Evolutionary conservation across 2,888 invertebrate species (phyloP), one percentile per base, ranked within the genome.

Genomic region (Nesidiocoris tenuis): DNA sequence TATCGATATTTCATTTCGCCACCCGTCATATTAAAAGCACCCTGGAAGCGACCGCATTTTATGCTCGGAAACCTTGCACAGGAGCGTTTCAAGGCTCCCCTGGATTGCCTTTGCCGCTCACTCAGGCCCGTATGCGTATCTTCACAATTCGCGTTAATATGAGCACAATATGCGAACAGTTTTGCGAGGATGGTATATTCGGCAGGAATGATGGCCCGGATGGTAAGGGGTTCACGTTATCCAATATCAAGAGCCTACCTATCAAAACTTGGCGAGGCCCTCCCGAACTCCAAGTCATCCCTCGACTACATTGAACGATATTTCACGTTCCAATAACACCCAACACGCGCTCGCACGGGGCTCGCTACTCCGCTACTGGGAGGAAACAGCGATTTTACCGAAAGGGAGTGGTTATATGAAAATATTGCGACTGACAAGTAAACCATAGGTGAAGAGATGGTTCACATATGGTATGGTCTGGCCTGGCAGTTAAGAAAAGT

Each of bases 191-290:
- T 2, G 22, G 67, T 12, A 17, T 9, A 2, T 65, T n/a, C 5
- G 23, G 19, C 21, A 3, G 16, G 22, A 2, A 63, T 1, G 65
- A 17, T 23, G 19, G 17, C 18, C 1, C 7, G 66, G 16, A 57
- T 21, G 3, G 68, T 22, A 17, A 23, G 24, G 70, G 1, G 1
- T 59, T 23, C 18, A 24, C 70, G 17, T 70, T 59, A 70, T 70
- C 72, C 72, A 72, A 72, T 72, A 72, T 72, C 72, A 72, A 63
- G 72, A 22, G 63, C 54, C 72, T 72, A 63, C 72, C 72, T 72
- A 61, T 72, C 72, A 72, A 39, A 72, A 61, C 72, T 72, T 61
- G 25, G 22, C 7, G n/a, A 61, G 72, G 61, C 54, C 22, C 72
- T 9, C 25, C 39, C 39, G 61, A 72, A 61, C 39, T 7, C 39